Conservation (phyloP, 2,888 invertebrate genomes). For the Drosophila merina region DNA sequence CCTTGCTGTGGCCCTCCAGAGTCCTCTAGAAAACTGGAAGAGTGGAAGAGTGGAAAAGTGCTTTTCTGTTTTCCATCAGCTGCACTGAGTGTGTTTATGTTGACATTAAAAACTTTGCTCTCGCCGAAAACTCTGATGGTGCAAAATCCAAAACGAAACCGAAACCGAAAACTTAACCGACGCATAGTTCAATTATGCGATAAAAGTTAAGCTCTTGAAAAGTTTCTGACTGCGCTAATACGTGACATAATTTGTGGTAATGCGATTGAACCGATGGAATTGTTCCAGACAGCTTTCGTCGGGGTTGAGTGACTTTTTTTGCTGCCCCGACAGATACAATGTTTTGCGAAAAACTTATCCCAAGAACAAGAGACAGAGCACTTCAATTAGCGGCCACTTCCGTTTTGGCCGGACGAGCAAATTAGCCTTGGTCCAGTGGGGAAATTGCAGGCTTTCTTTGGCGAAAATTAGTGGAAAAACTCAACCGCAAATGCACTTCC, state of each 20-base stretch:
- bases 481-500: constrained; percentile 31
- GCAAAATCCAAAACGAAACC: constrained; percentile 19
- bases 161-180: constrained; percentile 31
- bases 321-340: constrained; percentile 11
- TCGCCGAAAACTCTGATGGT: constrained; percentile 14
- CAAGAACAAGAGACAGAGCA: constrained; percentile 18
- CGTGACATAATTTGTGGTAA: constrained; percentile 76
- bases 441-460: constrained; percentile 26
- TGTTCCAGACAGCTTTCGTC: constrained; percentile 12
- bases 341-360: constrained; percentile 2
- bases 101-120: constrained; percentile 57
- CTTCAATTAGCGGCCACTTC: constrained; percentile 59
- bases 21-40: too few species aligned
- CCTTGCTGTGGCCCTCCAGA: constrained; percentile 7
- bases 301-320: background rate
- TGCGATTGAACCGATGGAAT: constrained; percentile 52
- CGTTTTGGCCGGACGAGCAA: constrained; percentile 29
- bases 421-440: constrained; percentile 31
- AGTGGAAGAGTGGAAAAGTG: constrained; percentile 34
- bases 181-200: constrained; percentile 51
- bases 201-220: constrained; percentile 63
- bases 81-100: constrained; percentile 56
- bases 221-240: constrained; percentile 60
- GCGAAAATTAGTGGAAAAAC: constrained; percentile 20
- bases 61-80: constrained; percentile 16